Percentiles rank a stretch among this genome's conserved stretches.
phyloP scores from a whole-genome alignment of 30 jellyfish, hydroid and myxozoan genomes.

The Hydra vulgaris region DNA sequence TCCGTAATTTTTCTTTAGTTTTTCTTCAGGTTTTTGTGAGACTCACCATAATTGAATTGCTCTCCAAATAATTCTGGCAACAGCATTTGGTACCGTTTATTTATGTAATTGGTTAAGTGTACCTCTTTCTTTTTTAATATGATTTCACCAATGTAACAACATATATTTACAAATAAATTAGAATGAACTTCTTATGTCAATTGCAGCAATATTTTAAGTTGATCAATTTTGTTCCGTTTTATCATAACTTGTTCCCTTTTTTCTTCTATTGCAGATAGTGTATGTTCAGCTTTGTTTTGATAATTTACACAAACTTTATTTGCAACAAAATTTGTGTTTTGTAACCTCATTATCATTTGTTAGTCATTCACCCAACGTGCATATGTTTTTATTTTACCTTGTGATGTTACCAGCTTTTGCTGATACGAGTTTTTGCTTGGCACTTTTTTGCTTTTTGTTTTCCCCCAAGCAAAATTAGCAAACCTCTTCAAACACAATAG shows the following conservation, averaged over 20 bases:
- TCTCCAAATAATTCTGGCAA: slow-evolving; percentile 2
- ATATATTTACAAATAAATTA: background rate
- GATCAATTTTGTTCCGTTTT: background rate
- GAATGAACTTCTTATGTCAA: slow-evolving; percentile 1
- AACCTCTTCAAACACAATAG: background rate
- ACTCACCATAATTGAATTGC: background rate
- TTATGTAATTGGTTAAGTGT: background rate
- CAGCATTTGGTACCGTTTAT: slow-evolving; percentile 1
- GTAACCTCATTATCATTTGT: slow-evolving; percentile 4
- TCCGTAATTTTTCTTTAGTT: slow-evolving; percentile 2
- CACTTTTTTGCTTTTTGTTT: background rate
- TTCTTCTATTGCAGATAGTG: slow-evolving; percentile 1
- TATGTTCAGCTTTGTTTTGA: background rate
- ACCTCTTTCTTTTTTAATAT: slow-evolving; percentile 1
- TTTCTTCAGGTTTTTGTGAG: slow-evolving; percentile 3
- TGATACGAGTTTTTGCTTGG: slow-evolving; percentile 6
- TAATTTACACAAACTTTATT: background rate
- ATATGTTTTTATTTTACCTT: background rate
- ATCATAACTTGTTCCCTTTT: background rate
- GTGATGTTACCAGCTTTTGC: slow-evolving; percentile 1
- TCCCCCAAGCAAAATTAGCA: background rate
- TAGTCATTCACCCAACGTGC: background rate
- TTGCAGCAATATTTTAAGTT: background rate
- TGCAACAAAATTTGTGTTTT: slow-evolving; percentile 1
- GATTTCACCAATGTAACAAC: slow-evolving; percentile 3